Base-by-base conservation (phyloP, 2,113 vertebrate genomes). In the Pituophis catenifer region DNA sequence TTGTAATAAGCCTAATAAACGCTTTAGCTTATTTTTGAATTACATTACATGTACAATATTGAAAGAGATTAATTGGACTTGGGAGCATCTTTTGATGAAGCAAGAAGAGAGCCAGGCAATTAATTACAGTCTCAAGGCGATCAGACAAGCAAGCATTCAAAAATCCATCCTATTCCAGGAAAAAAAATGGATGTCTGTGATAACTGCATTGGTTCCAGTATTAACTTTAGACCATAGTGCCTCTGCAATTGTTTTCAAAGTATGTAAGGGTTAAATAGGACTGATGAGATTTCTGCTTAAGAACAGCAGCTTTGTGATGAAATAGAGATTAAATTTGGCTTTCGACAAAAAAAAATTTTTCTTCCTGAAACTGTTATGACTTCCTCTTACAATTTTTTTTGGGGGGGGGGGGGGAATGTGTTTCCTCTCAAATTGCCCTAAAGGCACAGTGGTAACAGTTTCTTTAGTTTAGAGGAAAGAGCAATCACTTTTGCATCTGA, bases 321-420 rank as follows among this genome's bases (percentile, higher is more conserved):
- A 93, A 96, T 75, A 92, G 50, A 59, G 94, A 95, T 97, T 97
- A 96, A 58, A 2, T 65, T 94, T 94, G 44, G 59, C 90, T 96
- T 96, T 87, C 54, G 90, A 92, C 48, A 38, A n/a, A n/a, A n/a
- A n/a, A n/a, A n/a, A n/a, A n/a, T 62, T 70, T 81, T 38, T 81
- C 95, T 97, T 91, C 95, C 89, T 94, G 90, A 55, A 94, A 59
- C 90, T 93, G 59, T 19, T 90, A 1, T 81, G 75, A 94, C 95
- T 97, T 96, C 95, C 88, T 92, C 94, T 92, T 93, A 92, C 75
- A 89, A 94, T 81, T 91, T 90, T 1, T 81, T 91, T 90, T 1
- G 70, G 91, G 54, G 8, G 8, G 4, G 15, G 3, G 8, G 8
- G 15, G 15, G 3, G 9, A 90, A 92, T 92, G 19, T 23, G 17